phyloP scores from a whole-genome alignment of 2,797 vertebrate genomes.

The Cryptoblepharus egeriae region DNA sequence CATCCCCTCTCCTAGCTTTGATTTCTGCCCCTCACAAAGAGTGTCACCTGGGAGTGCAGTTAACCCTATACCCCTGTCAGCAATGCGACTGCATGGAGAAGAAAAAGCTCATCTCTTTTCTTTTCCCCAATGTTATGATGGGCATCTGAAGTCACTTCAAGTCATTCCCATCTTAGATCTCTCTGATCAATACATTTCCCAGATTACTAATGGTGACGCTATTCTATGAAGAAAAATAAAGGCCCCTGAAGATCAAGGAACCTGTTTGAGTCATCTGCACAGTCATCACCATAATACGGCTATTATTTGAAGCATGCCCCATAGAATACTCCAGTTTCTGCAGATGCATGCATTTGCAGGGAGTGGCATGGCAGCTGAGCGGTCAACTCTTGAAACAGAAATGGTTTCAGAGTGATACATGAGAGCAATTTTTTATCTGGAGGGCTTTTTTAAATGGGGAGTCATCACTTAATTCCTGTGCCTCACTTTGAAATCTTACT shows the following conservation, averaged over 20 bases:
- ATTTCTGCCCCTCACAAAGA: too few relatives aligned
- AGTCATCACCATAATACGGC: neutral
- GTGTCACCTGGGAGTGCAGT: too few relatives aligned
- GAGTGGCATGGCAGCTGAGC: slow-evolving; percentile 22
- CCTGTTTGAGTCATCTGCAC: neutral
- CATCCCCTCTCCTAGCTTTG: too few relatives aligned
- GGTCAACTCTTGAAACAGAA: slow-evolving; percentile 4
- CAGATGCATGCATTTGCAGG: slow-evolving; percentile 10
- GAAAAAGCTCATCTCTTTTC: fast-evolving
- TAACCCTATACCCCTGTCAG: too few relatives aligned
- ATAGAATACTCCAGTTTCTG: neutral
- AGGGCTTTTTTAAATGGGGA: slow-evolving; percentile 8
- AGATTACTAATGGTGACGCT: neutral
- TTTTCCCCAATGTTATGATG: neutral
- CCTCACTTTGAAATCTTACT: slow-evolving; percentile 67
- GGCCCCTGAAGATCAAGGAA: neutral
- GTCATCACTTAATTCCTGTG: slow-evolving; percentile 66
- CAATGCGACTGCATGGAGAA: neutral
- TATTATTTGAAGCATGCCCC: neutral
- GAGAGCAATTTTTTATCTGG: neutral
- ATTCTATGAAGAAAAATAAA: neutral
- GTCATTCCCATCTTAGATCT: neutral
- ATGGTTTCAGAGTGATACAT: slow-evolving; percentile 3
- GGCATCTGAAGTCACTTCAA: neutral
- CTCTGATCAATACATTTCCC: neutral